Base-by-base conservation (phyloP, 1,140 invertebrate genomes). In the Lucilia sericata region DNA sequence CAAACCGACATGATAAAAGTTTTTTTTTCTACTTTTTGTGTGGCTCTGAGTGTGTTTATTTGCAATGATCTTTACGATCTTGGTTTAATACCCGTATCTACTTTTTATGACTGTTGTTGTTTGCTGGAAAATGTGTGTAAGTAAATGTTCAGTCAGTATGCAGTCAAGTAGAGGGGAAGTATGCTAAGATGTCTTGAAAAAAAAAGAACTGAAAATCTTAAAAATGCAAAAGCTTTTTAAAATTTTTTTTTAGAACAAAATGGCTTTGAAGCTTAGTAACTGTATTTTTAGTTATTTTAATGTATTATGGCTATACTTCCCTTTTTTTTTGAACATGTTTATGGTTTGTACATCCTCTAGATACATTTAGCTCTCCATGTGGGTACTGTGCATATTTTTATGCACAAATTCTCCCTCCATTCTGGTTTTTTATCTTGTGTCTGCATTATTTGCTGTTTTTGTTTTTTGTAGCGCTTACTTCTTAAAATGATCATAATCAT, bases 1-100 rank as follows among this genome's bases (percentile, higher is more conserved):
- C n/a, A n/a, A 9, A 21, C 65, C 10, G 65, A 8, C 65, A 70
- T 70, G 65, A 21, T 70, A 70, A 9, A 19, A 21, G 8, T 65
- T 65, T 17, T 30, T 30, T 30, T 30, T 65, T 65, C 2, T 65
- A 0, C 5, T 25, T 19, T 70, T 70, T 70, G 65, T 19, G 5
- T 55, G 17, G 25, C 25, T 30, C 25, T 30, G 25, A 9, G 12
- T 70, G 19, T 70, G 19, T 21, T 70, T 70, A 10, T 25, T 25
- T 70, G 65, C 65, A 19, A 70, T 70, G 65, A 70, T 70, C 65
- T 70, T 60, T 70, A 70, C 65, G 65, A 70, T 70, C 65, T 70
- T 70, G 65, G 65, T 70, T 21, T 70, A 19, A 19, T 21, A 70
- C 65, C 65, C 65, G 65, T 70, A 70, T 70, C 65, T 21, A 21